Evolutionary conservation across 2,888 invertebrate genomes (phyloP).

Genomic region (Patella pellucida): DNA sequence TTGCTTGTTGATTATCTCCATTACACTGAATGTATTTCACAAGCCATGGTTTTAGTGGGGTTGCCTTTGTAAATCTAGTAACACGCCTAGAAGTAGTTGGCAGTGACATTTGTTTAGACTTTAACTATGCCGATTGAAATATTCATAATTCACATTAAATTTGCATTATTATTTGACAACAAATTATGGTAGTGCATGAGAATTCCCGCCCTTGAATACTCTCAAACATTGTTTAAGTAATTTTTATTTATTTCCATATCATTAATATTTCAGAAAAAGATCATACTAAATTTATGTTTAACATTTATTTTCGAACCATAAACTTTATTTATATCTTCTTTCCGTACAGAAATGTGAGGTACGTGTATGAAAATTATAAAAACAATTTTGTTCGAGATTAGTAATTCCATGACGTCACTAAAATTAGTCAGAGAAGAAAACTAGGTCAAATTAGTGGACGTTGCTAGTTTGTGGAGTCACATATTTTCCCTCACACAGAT

Average conservation of each 20-base stretch:
- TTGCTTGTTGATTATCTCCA: neutral
- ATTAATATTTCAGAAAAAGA: too few species aligned
- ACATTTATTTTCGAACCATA: too few species aligned
- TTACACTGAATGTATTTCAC: neutral
- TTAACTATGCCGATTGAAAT: too few species aligned
- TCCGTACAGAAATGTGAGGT: too few species aligned
- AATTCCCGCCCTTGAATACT: slow-evolving; percentile 11
- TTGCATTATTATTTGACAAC: neutral
- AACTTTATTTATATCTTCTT: too few species aligned
- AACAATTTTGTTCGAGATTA: neutral
- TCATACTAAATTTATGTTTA: too few species aligned
- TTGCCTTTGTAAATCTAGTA: neutral
- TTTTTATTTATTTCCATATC: too few species aligned
- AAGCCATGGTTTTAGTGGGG: slow-evolving; percentile 15
- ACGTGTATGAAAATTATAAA: neutral
- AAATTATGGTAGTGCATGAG: neutral
- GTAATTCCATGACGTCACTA: slow-evolving; percentile 29
- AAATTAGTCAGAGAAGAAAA: slow-evolving; percentile 21
- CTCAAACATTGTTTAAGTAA: too few species aligned
- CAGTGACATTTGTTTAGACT: too few species aligned
- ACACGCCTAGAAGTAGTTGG: neutral
- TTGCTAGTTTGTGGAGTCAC: neutral
- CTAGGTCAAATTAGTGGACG: slow-evolving; percentile 20
- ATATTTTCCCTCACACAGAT: slow-evolving; percentile 20
- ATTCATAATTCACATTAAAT: too few species aligned